Base-by-base conservation (phyloP, 2,113 vertebrate species). In the Siniperca chuatsi region DNA sequence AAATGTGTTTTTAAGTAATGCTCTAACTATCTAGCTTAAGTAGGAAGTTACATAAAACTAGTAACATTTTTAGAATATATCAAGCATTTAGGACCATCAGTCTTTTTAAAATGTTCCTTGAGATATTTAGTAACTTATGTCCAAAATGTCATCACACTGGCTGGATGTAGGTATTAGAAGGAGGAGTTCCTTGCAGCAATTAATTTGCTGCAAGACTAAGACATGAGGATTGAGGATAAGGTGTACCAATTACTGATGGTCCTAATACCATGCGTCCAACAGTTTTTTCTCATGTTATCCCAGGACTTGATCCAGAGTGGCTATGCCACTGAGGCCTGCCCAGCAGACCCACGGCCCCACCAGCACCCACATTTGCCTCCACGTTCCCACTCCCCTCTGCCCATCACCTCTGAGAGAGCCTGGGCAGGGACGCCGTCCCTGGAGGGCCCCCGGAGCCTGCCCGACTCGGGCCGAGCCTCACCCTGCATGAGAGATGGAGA, bases 401-500 rank as follows among this genome's bases (percentile, higher is more conserved):
- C 95, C 50, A 89, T 94, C 94, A 57, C 90, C 37, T 83, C 94
- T 0, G 97, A 98, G n/a, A 95, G 90, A 93, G 96, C 96, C 90
- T 98, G 92, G 96, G 96, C 90, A 0, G 94, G 92, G 12, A 95
- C 94, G 4, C 94, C 93, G 0, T 95, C 94, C 9, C 79, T 94
- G 70, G 98, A 89, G 96, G 98, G 97, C n/a, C 97, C 97, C 18
- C 97, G 97, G 52, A 99, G 98, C 94, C 97, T 98, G 86, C 98
- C 98, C 0, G 97, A 99, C 93, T 98, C 98, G 0, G 97, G 97
- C 78, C 96, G 98, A 3, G 97, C 97, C 52, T 99, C 98, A 2
- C 98, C 98, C 25, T 98, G 98, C 94, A 97, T 97, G 90, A 95
- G 98, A 23, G 98, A 99, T 0, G 98, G 98, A 1, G 98, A 99